phyloP scores from a whole-genome alignment of 2,113 vertebrate genomes.

The Cebidichthys violaceus region DNA sequence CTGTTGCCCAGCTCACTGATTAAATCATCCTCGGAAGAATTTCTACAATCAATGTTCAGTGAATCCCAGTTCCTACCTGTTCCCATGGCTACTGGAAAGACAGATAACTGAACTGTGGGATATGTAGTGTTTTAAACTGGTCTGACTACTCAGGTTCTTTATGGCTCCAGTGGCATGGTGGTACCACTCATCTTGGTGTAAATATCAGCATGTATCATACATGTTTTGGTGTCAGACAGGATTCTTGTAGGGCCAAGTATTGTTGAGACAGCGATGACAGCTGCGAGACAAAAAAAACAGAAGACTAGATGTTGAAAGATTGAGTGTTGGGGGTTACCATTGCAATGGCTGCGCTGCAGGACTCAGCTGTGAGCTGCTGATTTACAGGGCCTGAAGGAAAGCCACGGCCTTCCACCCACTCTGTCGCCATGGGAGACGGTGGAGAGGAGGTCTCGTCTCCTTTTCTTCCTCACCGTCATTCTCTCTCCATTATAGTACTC shows the following conservation, averaged over 20 bases:
- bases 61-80: slow-evolving; percentile 56
- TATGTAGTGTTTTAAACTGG: slow-evolving; percentile 16
- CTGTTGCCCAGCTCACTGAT: slow-evolving; percentile 28
- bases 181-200: background rate
- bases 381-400: slow-evolving; percentile 72
- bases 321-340: slow-evolving; percentile 27
- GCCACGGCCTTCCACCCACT: slow-evolving; percentile 68
- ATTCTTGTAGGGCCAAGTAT: background rate
- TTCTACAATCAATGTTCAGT: slow-evolving; percentile 45
- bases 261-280: slow-evolving; percentile 1
- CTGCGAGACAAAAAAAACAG: background rate
- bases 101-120: slow-evolving; percentile 35
- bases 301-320: slow-evolving; percentile 20
- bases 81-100: slow-evolving; percentile 68
- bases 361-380: slow-evolving; percentile 67
- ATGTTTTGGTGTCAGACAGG: background rate
- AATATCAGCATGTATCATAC: background rate
- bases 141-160: background rate
- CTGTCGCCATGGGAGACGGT: slow-evolving; percentile 71
- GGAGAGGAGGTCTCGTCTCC: slow-evolving; percentile 59
- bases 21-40: slow-evolving; percentile 54
- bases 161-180: background rate
- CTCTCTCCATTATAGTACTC: slow-evolving; percentile 3
- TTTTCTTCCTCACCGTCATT: slow-evolving; percentile 37
- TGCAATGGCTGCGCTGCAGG: slow-evolving; percentile 24